Base-by-base conservation (phyloP, 2,888 invertebrate genomes). In the Hypselothyrea guttata region DNA sequence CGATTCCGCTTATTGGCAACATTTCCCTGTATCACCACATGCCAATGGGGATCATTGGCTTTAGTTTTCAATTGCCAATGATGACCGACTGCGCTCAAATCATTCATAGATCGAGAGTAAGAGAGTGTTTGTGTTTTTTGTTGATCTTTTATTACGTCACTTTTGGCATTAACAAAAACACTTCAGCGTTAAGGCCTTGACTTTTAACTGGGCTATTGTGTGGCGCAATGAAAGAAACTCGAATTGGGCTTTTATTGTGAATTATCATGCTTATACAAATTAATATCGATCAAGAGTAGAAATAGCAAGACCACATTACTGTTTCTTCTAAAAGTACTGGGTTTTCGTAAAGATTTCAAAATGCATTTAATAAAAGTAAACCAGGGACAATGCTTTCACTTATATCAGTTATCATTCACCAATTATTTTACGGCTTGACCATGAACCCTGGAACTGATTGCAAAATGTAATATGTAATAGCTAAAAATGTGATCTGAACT, bases 131-230 rank as follows among this genome's bases (percentile, higher is more conserved):
- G 51, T 46, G n/a, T n/a, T 55, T 55, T 59, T 59, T 59, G 45
- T 42, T 55, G n/a, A n/a, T 31, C 48, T 59, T 65, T 41, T 52
- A 54, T 59, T 64, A 64, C 70, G 59, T 69, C 70, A 64, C 33
- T 45, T 55, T 54, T 44, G 3, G 51, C 54, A 40, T 44, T n/a
- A n/a, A n/a, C n/a, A n/a, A n/a, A 45, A 54, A 59, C 70, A 70
- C 60, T 65, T 49, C 16, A 48, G 44, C 49, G 41, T 49, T 5
- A 30, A 59, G 35, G 33, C 70, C 65, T 68, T 68, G 65, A 52
- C 37, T 52, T 38, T 41, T 46, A n/a, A n/a, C n/a, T n/a, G n/a
- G n/a, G 66, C 41, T 52, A n/a, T 37, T 46, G 68, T 61, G 42
- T 67, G 22, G 27, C 55, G 30, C 42, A 3, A 11, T 35, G 45